Evolutionary conservation across 92 coral and sea anemone genomes (phyloP).

Genomic region (Paragorgia papillata): DNA sequence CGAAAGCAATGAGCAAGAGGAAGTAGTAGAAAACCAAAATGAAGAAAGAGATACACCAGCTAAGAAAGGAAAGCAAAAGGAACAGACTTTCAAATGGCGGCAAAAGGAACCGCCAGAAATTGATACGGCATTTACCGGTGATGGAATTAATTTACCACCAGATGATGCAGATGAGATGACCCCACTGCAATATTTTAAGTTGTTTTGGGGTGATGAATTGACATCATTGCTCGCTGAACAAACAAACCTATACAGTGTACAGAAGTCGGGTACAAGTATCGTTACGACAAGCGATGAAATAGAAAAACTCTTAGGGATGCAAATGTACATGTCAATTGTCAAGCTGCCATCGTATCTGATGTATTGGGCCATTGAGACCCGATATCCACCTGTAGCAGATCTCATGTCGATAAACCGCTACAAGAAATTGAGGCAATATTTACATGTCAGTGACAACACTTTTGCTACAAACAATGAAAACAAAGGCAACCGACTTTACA

Average conservation of each 20-base stretch:
- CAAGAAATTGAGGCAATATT: conserved; percentile 44
- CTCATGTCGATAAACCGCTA: conserved; percentile 35
- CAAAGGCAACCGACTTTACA: conserved; percentile 29
- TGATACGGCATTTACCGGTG: conserved; percentile 15
- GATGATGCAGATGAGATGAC: conserved; percentile 26
- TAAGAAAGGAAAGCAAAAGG: conserved; percentile 17
- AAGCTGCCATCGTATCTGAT: conserved; percentile 27
- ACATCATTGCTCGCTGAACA: conserved; percentile 24
- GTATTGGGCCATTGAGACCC: conserved; percentile 38
- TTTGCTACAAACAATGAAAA: background rate
- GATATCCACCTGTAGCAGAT: conserved; percentile 29
- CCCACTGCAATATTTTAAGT: conserved; percentile 32
- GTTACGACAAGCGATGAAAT: conserved; percentile 33
- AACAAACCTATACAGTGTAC: too few relatives aligned
- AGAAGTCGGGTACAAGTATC: conserved; percentile 34
- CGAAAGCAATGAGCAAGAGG: background rate
- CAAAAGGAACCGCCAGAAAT: background rate
- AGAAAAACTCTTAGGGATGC: conserved; percentile 36
- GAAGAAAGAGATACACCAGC: too few relatives aligned
- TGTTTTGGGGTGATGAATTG: conserved; percentile 38
- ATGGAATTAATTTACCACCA: conserved; percentile 36
- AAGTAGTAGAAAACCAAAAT: conserved; percentile 21
- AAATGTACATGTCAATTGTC: conserved; percentile 39
- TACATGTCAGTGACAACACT: conserved; percentile 37
- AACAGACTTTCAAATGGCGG: conserved; percentile 2